These are phyloP conservation scores for Autographa gamma DNA, from an alignment of 2,888 invertebrate genomes.

Conservation along the genomic window DNA sequence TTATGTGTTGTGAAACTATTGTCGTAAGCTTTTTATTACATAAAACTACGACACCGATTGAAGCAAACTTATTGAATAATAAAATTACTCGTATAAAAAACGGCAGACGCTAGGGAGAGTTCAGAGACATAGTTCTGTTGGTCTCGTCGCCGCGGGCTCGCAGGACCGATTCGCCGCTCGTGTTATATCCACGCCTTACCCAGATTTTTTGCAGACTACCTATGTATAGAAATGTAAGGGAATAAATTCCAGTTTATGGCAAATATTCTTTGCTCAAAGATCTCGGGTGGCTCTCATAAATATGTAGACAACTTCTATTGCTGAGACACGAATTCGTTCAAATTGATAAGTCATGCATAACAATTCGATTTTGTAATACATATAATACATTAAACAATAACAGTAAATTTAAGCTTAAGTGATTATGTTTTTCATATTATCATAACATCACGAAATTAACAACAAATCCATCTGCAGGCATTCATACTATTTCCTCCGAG, in stretches of 20 bases:
- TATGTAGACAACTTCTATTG: slow-evolving; percentile 66
- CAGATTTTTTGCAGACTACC: slow-evolving; percentile 78
- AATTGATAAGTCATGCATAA: slow-evolving; percentile 69
- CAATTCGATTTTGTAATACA: slow-evolving; percentile 60
- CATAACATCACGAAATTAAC: too few species aligned
- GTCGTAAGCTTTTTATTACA: background rate
- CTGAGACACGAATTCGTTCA: slow-evolving; percentile 58
- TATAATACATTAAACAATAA: slow-evolving; percentile 14
- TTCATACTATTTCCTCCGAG: slow-evolving; percentile 5
- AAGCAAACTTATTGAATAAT: slow-evolving; percentile 19
- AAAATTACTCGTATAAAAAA: slow-evolving; percentile 25
- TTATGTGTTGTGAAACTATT: background rate
- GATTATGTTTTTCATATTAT: background rate
- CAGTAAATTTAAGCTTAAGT: background rate
- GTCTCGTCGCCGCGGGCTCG: slow-evolving; percentile 48
- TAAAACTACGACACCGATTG: background rate
- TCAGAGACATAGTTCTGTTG: slow-evolving; percentile 48
- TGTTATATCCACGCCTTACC: slow-evolving; percentile 68
- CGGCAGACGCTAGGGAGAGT: slow-evolving; percentile 35
- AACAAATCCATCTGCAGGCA: background rate
- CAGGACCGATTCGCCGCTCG: slow-evolving; percentile 71
- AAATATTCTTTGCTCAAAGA: slow-evolving; percentile 59
- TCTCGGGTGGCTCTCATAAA: slow-evolving; percentile 68
- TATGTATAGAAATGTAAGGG: slow-evolving; percentile 70
- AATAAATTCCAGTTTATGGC: slow-evolving; percentile 51